Evolutionary conservation across 2,797 vertebrate genomes (phyloP).

Genomic region (Novumbra hubbsi): DNA sequence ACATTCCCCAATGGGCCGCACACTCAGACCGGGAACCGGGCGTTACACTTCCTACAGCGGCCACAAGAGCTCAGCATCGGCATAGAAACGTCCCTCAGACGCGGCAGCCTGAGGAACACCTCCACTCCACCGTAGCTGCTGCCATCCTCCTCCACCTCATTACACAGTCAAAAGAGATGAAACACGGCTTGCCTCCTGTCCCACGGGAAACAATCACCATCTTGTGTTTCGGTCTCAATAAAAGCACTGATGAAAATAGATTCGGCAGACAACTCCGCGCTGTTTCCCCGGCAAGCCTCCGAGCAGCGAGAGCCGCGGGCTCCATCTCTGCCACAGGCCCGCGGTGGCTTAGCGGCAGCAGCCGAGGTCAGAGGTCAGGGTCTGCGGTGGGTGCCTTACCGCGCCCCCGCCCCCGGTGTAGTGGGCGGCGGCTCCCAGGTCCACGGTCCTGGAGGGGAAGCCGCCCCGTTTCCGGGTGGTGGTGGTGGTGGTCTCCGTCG

Average conservation of each 20-base stretch:
- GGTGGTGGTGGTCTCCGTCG: conserved; percentile 84
- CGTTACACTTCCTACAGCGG: background rate
- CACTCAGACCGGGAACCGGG: background rate
- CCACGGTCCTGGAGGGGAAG: conserved; percentile 88
- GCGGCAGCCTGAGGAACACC: background rate
- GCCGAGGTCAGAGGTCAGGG: background rate
- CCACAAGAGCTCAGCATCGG: conserved; percentile 45
- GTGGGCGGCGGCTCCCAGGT: conserved; percentile 94
- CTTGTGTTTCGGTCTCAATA: background rate
- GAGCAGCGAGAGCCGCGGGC: background rate
- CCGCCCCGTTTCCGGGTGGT: conserved; percentile 87
- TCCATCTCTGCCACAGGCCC: background rate
- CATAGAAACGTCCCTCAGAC: background rate
- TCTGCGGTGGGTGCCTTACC: conserved; percentile 57
- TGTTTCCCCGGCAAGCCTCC: background rate
- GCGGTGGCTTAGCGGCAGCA: background rate
- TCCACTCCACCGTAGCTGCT: background rate
- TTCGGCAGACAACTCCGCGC: background rate
- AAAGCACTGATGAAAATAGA: conserved; percentile 2
- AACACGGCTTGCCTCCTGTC: background rate
- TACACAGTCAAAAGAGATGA: background rate
- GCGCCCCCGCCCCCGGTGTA: conserved; percentile 89
- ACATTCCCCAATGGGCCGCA: background rate
- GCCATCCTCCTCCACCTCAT: background rate
- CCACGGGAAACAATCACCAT: background rate